Base-by-base conservation (phyloP, 2,888 invertebrate species). In the Pachycephus smyrnensis region DNA sequence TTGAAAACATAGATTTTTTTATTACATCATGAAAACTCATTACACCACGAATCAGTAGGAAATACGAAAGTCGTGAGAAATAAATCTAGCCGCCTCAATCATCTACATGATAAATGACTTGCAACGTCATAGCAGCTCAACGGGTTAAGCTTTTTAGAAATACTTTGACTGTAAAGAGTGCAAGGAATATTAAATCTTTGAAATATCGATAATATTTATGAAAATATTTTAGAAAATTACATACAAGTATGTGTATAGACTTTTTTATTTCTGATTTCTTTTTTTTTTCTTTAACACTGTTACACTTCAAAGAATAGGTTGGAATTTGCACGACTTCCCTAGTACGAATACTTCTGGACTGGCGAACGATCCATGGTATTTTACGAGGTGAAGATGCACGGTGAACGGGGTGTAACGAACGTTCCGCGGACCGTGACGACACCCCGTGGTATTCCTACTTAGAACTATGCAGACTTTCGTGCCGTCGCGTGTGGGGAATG, bases 401-500 rank as follows among this genome's bases (percentile, higher is more conserved):
- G 31, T 23, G 32, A 71, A 71, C 77, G 71, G 75, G 69, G 75
- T 68, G 74, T 68, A 75, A 68, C 74, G 32, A n/a, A 80, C 84
- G 79, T 71, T 73, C 37, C 76, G 71, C 32, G 71, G 75, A 78
- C 71, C 73, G 69, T 73, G 75, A 76, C 55, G 75, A 79, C 74
- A 75, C 77, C 77, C 80, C 73, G 75, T 73, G 77, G 75, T 77
- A 83, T 71, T 78, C 77, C 55, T 74, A 23, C 69, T 68, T 32
- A 33, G 75, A 84, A 84, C 82, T 83, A 81, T 78, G 84, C 83
- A 73, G 80, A 82, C 80, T 81, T 80, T 82, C 76, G 82, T 75
- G 78, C 75, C 74, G 73, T 37, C 23, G 68, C 73, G 55, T 37
- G 36, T 33, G 73, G 74, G 79, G 81, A 79, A 86, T 81, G 85